phyloP scores from a whole-genome alignment of 2,888 invertebrate genomes.

The Plemyria rubiginata region DNA sequence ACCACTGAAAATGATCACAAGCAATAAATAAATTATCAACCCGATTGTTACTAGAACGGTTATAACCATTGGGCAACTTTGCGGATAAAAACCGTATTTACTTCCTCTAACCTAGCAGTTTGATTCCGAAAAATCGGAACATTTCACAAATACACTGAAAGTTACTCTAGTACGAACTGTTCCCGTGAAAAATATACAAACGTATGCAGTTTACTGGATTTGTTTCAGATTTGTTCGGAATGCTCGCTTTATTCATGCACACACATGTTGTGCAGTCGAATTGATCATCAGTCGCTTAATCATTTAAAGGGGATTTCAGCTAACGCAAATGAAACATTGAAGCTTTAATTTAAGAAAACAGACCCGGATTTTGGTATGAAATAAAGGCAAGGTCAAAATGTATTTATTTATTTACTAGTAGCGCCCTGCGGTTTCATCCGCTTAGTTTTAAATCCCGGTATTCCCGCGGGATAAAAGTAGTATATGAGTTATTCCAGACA shows the following conservation, averaged over 20 bases:
- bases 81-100: not conserved
- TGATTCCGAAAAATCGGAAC: not conserved
- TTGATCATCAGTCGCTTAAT: slow-evolving; percentile 6
- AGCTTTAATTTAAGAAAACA: no score
- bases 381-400: no score
- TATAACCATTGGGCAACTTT: not conserved
- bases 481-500: no score
- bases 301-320: not conserved
- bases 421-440: no score
- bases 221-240: slow-evolving; percentile 10
- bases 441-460: no score
- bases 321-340: no score
- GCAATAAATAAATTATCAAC: no score
- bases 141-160: not conserved
- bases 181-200: slow-evolving; percentile 13
- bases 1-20: no score
- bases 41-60: not conserved
- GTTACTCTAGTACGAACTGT: not conserved
- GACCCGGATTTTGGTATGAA: no score
- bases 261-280: slow-evolving; percentile 16
- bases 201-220: slow-evolving; percentile 12
- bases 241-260: slow-evolving; percentile 10
- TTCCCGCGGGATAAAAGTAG: no score
- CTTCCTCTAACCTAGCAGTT: not conserved
- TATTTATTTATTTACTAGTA: no score